Base-by-base conservation (phyloP, 2,888 invertebrate genomes). In the Agapetus fuscipes region DNA sequence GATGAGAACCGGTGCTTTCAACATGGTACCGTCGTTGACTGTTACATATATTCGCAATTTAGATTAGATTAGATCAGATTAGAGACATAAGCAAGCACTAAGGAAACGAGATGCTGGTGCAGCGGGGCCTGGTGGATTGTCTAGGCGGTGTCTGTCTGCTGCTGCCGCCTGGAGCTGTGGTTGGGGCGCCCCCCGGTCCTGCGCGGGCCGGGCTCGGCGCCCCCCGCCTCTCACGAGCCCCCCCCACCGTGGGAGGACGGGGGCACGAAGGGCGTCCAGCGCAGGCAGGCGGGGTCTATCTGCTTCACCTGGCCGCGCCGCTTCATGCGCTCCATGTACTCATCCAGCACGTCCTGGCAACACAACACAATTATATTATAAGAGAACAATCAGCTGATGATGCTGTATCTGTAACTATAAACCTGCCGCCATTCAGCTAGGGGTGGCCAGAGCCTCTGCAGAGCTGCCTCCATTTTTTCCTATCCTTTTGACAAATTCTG, bases 331-430 rank as follows among this genome's bases (percentile, higher is more conserved):
- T 91, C 86, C 40, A 84, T 78, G 60, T 88, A 91, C 56, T 94
- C 94, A 56, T 95, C 94, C 50, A 95, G 74, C 42, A 95, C 85
- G 62, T 95, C 95, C 83, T 91, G 70, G 12, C n/a, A 53, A 53
- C 51, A 3, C 31, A 35, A 20, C 10, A 29, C 16, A 16, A 17
- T 20, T 27, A 34, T 11, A 15, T 11, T 17, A 7, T 27, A 17
- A 17, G 11, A 24, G 28, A 11, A n/a, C n/a, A 10, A 10, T 9
- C 7, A 9, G 25, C 25, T 24, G 7, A 24, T 24, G 25, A 24
- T 24, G 25, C 7, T 24, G 25, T 9, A 9, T 7, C 7, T 9
- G n/a, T n/a, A n/a, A n/a, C n/a, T n/a, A n/a, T n/a, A n/a, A n/a
- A n/a, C n/a, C n/a, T n/a, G n/a, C n/a, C n/a, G n/a, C n/a, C n/a